These are phyloP conservation scores for Bucco capensis DNA, from an alignment of 2,113 vertebrate genomes.

Conservation along the genomic window DNA sequence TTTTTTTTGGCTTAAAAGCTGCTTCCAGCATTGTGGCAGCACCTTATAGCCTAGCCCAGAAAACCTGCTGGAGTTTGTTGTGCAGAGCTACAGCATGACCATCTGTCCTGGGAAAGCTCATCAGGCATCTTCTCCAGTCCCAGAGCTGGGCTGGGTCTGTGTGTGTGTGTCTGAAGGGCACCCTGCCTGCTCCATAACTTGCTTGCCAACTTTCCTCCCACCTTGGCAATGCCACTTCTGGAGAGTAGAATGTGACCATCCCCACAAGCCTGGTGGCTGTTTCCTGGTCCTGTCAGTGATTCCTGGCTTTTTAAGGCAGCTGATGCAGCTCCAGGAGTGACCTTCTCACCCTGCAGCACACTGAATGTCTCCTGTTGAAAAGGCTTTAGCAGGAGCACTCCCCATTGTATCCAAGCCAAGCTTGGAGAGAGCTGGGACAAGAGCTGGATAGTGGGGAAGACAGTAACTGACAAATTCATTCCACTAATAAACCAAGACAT, in stretches of 20 bases:
- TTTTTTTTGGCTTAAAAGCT: neutral
- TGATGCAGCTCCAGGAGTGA: neutral
- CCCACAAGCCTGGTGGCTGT: neutral
- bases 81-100: neutral
- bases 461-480: slow-evolving; percentile 37
- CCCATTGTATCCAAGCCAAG: neutral
- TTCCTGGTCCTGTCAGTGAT: neutral
- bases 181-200: neutral
- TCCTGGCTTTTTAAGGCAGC: neutral
- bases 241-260: neutral
- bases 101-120: neutral
- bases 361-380: neutral
- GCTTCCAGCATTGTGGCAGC: neutral
- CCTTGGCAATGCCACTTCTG: neutral
- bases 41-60: neutral
- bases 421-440: slow-evolving; percentile 14
- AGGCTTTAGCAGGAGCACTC: slow-evolving; percentile 43
- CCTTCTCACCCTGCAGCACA: neutral
- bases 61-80: neutral
- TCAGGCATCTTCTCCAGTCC: neutral
- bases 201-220: neutral
- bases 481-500: slow-evolving; percentile 62
- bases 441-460: neutral
- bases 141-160: accelerated
- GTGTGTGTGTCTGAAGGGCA: neutral